Evolutionary conservation across 2,888 invertebrate species (phyloP).

Genomic region (Leptothorax acervorum): DNA sequence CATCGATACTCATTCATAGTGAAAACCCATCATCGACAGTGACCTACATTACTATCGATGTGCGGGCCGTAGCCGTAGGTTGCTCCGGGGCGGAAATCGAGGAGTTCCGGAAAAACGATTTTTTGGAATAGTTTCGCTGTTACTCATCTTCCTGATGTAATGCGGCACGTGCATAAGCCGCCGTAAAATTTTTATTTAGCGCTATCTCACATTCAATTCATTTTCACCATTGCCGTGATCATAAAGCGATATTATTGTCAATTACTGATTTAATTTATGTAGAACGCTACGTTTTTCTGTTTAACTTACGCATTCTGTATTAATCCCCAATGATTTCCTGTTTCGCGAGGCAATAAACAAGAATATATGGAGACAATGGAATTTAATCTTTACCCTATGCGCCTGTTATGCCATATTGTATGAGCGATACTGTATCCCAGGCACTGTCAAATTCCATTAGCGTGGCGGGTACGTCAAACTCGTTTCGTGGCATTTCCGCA

Average conservation of each 20-base stretch:
- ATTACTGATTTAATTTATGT: not conserved
- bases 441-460: conserved; percentile 54
- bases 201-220: not conserved
- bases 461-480: conserved; percentile 44
- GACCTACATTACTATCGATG: conserved; percentile 43
- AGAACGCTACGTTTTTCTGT: not conserved
- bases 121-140: not conserved
- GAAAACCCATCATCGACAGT: conserved; percentile 55
- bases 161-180: not conserved
- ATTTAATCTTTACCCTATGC: conserved; percentile 43
- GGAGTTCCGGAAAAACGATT: not conserved
- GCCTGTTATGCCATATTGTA: conserved; percentile 34
- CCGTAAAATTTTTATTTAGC: not conserved
- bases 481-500: conserved; percentile 27
- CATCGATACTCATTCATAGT: conserved; percentile 41
- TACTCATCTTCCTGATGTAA: not conserved
- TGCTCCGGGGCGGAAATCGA: not conserved
- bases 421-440: conserved; percentile 20
- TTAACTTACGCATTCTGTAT: not conserved
- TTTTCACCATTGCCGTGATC: not conserved
- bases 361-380: conserved; percentile 30
- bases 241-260: not conserved
- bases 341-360: not conserved
- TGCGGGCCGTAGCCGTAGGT: not conserved
- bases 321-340: conserved; percentile 12